Evolutionary conservation across 1,140 invertebrate genomes (phyloP), one percentile per base, ranked within the genome.

Genomic region (Bilobella aurantiaca): DNA sequence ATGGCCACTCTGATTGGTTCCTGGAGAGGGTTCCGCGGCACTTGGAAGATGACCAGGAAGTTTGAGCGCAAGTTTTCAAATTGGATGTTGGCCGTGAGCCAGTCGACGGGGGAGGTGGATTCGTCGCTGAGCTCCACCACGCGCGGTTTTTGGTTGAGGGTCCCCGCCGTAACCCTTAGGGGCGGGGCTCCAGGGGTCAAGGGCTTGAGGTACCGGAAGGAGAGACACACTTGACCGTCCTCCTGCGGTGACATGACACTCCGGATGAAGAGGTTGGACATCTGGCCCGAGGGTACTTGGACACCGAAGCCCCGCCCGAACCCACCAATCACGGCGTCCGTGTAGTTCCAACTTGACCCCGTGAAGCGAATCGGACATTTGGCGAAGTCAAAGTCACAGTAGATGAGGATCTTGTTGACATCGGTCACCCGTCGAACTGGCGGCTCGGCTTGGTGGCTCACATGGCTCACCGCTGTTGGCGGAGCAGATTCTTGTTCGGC

Each of bases 361-460:
- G 64, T 70, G 37, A 65, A 70, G 21, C 71, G 25, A 18, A 73
- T 69, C 28, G 71, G 71, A 46, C 71, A 73, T 65, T 68, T 70
- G 28, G 69, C 68, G 65, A 32, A 70, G 57, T 70, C 71, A 68
- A 73, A 73, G 34, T 73, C 71, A 42, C 71, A 73, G 47, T 64
- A 73, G 5, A 73, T 42, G 2, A 70, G 49, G 32, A 73, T 73
- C 25, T 46, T 34, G 34, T 73, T 70, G 21, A 56, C 63, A 18
- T 68, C 64, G 47, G 47, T 32, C 5, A 73, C 29, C 58, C 58
- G 49, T 37, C 53, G 32, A 23, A 63, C 69, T 42, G 69, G 53
- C 8, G 58, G 31, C 14, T 59, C n/a, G n/a, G n/a, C n/a, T n/a
- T n/a, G n/a, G n/a, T n/a, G n/a, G n/a, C n/a, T n/a, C n/a, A n/a